These are phyloP conservation scores for Lepus oiostolus DNA, from an alignment of 2,797 vertebrate genomes.

Conservation along the genomic window DNA sequence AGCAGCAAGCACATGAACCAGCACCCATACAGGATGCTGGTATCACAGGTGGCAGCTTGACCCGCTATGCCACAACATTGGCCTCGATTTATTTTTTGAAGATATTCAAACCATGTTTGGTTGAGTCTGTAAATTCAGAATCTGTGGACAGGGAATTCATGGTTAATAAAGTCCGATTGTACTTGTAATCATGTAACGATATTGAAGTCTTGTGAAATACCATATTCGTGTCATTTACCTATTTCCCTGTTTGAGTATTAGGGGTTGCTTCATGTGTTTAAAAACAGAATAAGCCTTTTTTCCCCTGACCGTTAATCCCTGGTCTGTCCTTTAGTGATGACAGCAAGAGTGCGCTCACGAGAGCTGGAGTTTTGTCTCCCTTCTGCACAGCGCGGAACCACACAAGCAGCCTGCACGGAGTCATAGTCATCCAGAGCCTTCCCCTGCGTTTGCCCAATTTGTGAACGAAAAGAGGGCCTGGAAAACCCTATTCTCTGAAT, in stretches of 20 bases:
- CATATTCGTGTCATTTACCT: neutral
- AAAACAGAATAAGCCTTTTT: neutral
- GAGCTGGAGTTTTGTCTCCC: neutral
- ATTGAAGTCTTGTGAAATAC: neutral
- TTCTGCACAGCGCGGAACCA: neutral
- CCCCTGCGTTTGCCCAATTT: too few relatives aligned
- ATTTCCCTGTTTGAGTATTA: neutral
- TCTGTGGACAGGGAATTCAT: too few relatives aligned
- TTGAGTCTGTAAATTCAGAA: too few relatives aligned
- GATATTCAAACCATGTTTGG: too few relatives aligned
- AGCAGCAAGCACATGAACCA: too few relatives aligned
- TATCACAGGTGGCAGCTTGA: too few relatives aligned
- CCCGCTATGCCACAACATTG: too few relatives aligned
- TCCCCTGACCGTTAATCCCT: neutral
- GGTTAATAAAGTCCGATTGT: too few relatives aligned
- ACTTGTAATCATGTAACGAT: neutral
- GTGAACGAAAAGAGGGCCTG: neutral
- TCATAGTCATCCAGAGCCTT: neutral
- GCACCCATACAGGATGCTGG: too few relatives aligned
- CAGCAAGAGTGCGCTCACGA: neutral
- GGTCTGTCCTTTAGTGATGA: neutral
- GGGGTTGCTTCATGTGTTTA: neutral
- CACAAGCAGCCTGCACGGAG: neutral
- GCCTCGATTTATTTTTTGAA: too few relatives aligned
- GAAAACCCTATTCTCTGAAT: neutral